A percentile compares a stretch with the other conserved stretches of the same genome.
These are phyloP conservation scores for Mesembrinibis cayennensis DNA, from an alignment of 2,113 vertebrate species.

Conservation along the genomic window DNA sequence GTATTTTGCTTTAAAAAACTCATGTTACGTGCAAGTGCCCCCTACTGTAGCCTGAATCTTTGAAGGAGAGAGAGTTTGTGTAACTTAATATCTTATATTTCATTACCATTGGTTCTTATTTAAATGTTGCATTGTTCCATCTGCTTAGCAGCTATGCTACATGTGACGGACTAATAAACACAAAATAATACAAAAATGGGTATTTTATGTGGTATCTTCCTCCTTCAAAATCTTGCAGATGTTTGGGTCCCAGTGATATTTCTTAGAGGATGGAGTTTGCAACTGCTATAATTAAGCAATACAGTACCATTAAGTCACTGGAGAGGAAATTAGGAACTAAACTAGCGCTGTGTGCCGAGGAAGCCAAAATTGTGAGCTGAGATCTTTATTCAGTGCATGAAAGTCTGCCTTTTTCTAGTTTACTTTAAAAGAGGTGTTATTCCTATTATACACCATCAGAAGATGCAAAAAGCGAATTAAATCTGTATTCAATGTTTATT, in stretches of 20 bases:
- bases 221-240: conserved; percentile 76
- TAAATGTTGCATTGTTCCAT: conserved; percentile 54
- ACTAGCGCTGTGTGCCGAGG: conserved; percentile 74
- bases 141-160: conserved; percentile 59
- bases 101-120: conserved; percentile 49
- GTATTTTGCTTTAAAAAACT: conserved; percentile 26
- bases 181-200: conserved; percentile 71
- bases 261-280: conserved; percentile 74
- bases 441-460: conserved; percentile 59
- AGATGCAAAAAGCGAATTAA: conserved; percentile 64
- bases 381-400: conserved; percentile 72
- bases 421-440: conserved; percentile 67
- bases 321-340: conserved; percentile 82
- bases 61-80: background rate
- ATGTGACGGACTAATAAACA: conserved; percentile 69
- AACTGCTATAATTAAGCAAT: conserved; percentile 83
- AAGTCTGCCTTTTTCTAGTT: conserved; percentile 67
- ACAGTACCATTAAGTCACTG: conserved; percentile 77
- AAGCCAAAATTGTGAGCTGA: conserved; percentile 77
- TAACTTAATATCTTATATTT: conserved; percentile 55
- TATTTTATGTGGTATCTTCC: conserved; percentile 71
- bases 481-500: conserved; percentile 68
- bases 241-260: conserved; percentile 78
- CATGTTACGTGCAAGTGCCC: conserved; percentile 4
- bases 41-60: background rate